phyloP scores from a whole-genome alignment of 2,113 vertebrate species.

The Tragelaphus imberbis region DNA sequence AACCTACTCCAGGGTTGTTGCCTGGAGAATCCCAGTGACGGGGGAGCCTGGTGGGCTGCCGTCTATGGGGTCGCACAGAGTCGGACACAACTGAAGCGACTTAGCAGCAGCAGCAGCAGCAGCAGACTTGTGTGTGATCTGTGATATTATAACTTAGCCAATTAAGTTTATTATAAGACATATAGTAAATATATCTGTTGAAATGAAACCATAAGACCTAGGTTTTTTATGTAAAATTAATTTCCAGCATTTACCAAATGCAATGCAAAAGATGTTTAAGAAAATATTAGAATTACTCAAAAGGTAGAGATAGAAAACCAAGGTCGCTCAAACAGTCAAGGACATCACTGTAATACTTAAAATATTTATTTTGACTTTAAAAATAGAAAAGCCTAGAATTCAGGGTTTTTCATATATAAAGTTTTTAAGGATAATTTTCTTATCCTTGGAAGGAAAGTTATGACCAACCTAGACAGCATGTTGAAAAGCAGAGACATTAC shows the following conservation, averaged over 20 bases:
- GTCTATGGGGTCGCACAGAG: too few relatives aligned
- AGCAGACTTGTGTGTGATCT: neutral
- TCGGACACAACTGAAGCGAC: too few relatives aligned
- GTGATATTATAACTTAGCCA: neutral
- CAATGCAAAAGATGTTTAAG: neutral
- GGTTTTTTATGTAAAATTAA: neutral
- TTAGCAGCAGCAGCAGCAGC: too few relatives aligned
- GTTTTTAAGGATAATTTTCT: neutral
- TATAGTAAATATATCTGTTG: neutral
- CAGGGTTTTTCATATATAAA: neutral
- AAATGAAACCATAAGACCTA: neutral
- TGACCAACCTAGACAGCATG: too few relatives aligned
- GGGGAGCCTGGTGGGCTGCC: too few relatives aligned
- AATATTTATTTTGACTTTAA: slow-evolving; percentile 6
- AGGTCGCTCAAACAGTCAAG: neutral
- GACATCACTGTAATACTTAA: neutral
- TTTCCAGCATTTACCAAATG: neutral
- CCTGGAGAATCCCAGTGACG: too few relatives aligned
- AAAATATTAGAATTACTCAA: neutral
- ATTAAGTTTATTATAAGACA: neutral
- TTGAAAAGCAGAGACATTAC: too few relatives aligned
- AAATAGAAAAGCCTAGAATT: neutral
- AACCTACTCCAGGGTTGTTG: too few relatives aligned
- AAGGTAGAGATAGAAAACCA: neutral
- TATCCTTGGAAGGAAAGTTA: too few relatives aligned